phyloP scores from a whole-genome alignment of 2,113 vertebrate genomes.

The Antidorcas marsupialis region DNA sequence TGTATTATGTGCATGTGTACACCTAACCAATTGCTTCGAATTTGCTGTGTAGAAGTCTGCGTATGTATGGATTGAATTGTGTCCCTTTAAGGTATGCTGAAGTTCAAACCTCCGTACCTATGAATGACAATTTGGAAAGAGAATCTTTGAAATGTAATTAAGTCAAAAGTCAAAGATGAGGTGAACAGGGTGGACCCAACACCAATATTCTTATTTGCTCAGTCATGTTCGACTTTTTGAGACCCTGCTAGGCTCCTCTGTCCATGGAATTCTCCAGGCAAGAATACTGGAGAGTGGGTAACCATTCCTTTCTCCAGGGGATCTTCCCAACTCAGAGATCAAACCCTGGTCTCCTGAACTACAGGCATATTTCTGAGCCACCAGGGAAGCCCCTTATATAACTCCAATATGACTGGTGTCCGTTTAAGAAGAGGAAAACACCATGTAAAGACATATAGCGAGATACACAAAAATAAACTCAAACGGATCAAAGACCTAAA shows the following conservation, averaged over 20 bases:
- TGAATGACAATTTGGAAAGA: neutral
- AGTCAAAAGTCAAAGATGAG: constrained; percentile 15
- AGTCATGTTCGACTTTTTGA: neutral
- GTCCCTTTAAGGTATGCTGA: neutral
- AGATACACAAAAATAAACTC: neutral
- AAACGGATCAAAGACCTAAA: neutral
- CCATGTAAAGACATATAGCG: neutral
- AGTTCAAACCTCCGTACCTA: neutral
- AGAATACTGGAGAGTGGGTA: neutral
- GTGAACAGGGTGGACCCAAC: neutral
- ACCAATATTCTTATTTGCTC: neutral
- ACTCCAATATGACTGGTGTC: neutral
- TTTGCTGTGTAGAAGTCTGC: neutral
- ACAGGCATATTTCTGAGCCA: neutral
- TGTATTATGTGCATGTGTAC: neutral
- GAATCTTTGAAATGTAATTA: neutral
- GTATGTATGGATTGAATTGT: neutral
- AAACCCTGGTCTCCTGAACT: neutral
- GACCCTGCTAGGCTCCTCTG: neutral
- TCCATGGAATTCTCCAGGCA: neutral
- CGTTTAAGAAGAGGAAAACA: neutral
- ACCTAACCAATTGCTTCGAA: neutral
- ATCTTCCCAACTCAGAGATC: neutral
- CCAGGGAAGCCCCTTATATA: neutral
- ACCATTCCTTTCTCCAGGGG: neutral